These are phyloP conservation scores for Acanthosepion lycidas DNA, from an alignment of 2,888 invertebrate genomes.

Conservation along the genomic window DNA sequence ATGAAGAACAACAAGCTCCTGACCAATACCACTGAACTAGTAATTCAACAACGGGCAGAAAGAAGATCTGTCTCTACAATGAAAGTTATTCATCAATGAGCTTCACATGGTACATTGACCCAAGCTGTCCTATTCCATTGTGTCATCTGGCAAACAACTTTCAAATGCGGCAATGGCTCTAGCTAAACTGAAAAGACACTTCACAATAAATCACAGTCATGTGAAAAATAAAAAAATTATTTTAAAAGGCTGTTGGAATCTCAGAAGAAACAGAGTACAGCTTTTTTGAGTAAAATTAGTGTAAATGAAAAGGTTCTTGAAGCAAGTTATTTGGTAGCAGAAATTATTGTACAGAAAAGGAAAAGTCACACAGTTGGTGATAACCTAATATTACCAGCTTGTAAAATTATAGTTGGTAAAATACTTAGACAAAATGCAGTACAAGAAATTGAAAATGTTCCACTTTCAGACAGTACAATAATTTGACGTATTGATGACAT, in stretches of 20 bases:
- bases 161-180: constrained; percentile 13
- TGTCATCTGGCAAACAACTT: constrained; percentile 37
- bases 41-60: background rate
- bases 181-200: background rate
- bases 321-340: too few species aligned
- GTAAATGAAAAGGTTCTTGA: too few species aligned
- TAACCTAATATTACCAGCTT: too few species aligned
- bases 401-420: too few species aligned
- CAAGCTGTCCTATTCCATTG: background rate
- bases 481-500: too few species aligned
- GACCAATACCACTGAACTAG: background rate
- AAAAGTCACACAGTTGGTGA: too few species aligned
- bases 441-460: too few species aligned
- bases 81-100: background rate
- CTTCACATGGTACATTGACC: background rate
- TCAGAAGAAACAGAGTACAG: too few species aligned
- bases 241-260: background rate
- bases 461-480: too few species aligned
- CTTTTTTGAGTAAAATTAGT: too few species aligned
- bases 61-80: background rate
- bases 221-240: background rate
- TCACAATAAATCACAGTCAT: constrained; percentile 10
- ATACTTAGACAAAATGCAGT: too few species aligned
- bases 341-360: too few species aligned
- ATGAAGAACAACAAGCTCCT: constrained; percentile 35